phyloP scores from a whole-genome alignment of 2,113 vertebrate genomes.

The Corydoras sp. region DNA sequence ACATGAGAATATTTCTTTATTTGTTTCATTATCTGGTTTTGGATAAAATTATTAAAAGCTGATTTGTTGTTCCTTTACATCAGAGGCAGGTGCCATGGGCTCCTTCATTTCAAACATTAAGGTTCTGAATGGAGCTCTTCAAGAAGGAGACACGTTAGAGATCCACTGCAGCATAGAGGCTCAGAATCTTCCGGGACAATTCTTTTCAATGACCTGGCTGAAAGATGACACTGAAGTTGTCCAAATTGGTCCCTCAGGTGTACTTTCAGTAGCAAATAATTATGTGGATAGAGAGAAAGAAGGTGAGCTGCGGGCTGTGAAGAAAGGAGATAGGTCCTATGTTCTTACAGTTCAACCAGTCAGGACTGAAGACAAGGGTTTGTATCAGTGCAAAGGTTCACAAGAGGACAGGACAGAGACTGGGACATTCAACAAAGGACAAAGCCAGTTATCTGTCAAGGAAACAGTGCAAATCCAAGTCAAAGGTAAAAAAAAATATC shows the following conservation, averaged over 20 bases:
- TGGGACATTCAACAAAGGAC: conserved; percentile 48
- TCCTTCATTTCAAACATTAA: conserved; percentile 56
- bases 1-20: conserved; percentile 1
- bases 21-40: no score
- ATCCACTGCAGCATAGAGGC: conserved; percentile 60
- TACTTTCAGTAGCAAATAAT: conserved; percentile 47
- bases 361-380: conserved; percentile 64
- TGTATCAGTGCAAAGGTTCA: conserved; percentile 65
- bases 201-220: conserved; percentile 70
- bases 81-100: conserved; percentile 44
- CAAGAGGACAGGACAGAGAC: conserved; percentile 52
- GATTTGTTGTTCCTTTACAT: background rate
- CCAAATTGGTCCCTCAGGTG: conserved; percentile 62
- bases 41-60: background rate
- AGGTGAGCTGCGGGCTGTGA: conserved; percentile 63
- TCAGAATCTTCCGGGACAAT: conserved; percentile 43
- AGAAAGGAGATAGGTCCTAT: conserved; percentile 57
- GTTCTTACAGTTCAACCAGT: conserved; percentile 60
- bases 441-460: conserved; percentile 44
- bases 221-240: conserved; percentile 51
- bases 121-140: conserved; percentile 33
- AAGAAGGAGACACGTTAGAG: conserved; percentile 63
- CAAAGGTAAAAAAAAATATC: conserved; percentile 48
- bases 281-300: conserved; percentile 52
- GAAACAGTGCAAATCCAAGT: conserved; percentile 46